Conservation (phyloP, 1,140 invertebrate genomes). For the Ips nitidus region DNA sequence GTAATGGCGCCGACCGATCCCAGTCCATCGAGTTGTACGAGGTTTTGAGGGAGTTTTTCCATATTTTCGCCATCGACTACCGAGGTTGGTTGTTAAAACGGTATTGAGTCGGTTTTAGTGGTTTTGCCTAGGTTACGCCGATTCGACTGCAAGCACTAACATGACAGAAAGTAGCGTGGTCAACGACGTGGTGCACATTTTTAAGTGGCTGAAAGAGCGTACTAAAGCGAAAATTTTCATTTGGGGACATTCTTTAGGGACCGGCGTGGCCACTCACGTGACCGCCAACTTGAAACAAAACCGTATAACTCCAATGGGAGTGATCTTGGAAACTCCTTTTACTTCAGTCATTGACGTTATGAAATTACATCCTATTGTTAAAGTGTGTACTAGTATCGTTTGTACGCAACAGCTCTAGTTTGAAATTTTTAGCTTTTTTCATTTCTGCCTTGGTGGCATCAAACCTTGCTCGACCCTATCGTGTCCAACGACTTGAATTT, state of each 20-base stretch:
- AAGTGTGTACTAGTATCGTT: slow-evolving; percentile 58
- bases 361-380: slow-evolving; percentile 71
- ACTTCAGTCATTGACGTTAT: slow-evolving; percentile 85
- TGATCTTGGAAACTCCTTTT: slow-evolving; percentile 86
- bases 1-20: slow-evolving; percentile 85
- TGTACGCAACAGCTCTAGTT: slow-evolving; percentile 69
- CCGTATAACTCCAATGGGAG: slow-evolving; percentile 62
- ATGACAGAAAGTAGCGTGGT: slow-evolving; percentile 82
- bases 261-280: slow-evolving; percentile 66
- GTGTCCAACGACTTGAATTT: slow-evolving; percentile 66
- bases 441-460: slow-evolving; percentile 70
- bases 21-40: slow-evolving; percentile 78
- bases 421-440: slow-evolving; percentile 40
- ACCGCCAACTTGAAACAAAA: slow-evolving; percentile 60
- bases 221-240: slow-evolving; percentile 67
- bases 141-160: slow-evolving; percentile 69
- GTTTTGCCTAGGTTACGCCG: slow-evolving; percentile 74
- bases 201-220: slow-evolving; percentile 72
- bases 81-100: slow-evolving; percentile 58
- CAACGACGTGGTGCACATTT: slow-evolving; percentile 74
- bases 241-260: slow-evolving; percentile 89
- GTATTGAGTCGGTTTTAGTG: too few species aligned
- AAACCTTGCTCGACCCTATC: slow-evolving; percentile 69
- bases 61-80: slow-evolving; percentile 91
- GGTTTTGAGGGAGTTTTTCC: slow-evolving; percentile 75